Conservation (phyloP, 2,888 invertebrate species). For the Andrena minutula region DNA sequence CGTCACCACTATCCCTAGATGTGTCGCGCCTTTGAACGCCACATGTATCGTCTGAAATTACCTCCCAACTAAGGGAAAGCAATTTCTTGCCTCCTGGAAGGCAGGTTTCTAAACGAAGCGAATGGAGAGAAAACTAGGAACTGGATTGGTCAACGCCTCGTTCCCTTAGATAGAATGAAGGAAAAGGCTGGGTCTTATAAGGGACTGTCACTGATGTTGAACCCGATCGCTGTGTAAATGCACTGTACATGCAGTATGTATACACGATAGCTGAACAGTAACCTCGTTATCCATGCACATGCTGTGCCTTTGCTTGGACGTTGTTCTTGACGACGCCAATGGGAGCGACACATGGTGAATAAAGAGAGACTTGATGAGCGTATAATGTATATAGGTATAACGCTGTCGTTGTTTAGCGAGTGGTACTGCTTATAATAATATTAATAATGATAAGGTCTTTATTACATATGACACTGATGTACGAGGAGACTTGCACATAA, state of each 20-base stretch:
- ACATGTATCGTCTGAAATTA: too few relatives aligned
- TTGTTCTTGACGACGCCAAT: constrained; percentile 24
- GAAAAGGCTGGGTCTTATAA: constrained; percentile 34
- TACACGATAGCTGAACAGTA: constrained; percentile 36
- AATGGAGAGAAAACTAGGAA: constrained; percentile 1
- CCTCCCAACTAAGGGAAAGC: not conserved
- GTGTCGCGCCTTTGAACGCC: not conserved
- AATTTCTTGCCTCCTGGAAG: not conserved
- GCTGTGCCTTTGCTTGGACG: constrained; percentile 19
- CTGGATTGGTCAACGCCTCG: not conserved
- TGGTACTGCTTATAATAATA: not conserved
- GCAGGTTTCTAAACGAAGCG: not conserved
- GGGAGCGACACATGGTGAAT: constrained; percentile 37
- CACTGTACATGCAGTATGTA: constrained; percentile 8
- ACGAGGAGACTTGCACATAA: too few relatives aligned
- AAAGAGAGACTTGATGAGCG: constrained; percentile 6
- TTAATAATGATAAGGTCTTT: too few relatives aligned
- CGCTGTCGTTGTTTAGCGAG: constrained; percentile 33
- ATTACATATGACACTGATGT: too few relatives aligned
- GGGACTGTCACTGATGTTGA: constrained; percentile 6
- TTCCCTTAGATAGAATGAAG: constrained; percentile 12
- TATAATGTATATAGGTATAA: too few relatives aligned
- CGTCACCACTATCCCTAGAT: too few relatives aligned
- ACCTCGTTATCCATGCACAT: constrained; percentile 54
- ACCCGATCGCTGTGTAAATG: constrained; percentile 34